These are phyloP conservation scores for Ceraclea dissimilis DNA, from an alignment of 2,888 invertebrate genomes.

Conservation along the genomic window DNA sequence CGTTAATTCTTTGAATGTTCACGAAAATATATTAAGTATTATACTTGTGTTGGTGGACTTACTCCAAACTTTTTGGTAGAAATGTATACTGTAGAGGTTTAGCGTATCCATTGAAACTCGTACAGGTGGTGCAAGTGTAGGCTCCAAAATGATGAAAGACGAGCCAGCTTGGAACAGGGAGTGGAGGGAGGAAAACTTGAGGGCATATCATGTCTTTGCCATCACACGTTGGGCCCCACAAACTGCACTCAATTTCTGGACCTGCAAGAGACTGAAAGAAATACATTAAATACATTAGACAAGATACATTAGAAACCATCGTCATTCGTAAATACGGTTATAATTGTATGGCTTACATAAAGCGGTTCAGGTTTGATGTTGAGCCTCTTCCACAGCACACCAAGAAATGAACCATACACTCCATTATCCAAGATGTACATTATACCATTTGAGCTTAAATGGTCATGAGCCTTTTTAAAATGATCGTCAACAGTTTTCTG, in stretches of 20 bases:
- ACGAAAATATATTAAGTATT: too few species aligned
- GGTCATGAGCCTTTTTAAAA: too few species aligned
- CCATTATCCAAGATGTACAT: constrained; percentile 99
- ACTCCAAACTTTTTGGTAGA: not conserved
- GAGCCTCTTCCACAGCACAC: constrained; percentile 89
- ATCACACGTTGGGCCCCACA: constrained; percentile 98
- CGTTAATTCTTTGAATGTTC: too few species aligned
- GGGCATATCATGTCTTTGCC: constrained; percentile 77
- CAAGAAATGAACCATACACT: constrained; percentile 97
- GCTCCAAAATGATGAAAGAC: constrained; percentile 95
- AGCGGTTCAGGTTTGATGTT: constrained; percentile 64
- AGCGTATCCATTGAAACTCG: constrained; percentile 87
- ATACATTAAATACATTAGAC: not conserved
- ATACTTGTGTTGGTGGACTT: too few species aligned
- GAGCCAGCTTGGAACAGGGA: constrained; percentile 79
- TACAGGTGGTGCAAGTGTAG: constrained; percentile 89
- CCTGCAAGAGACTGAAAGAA: not conserved
- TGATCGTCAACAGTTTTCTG: not conserved
- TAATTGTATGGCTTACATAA: too few species aligned
- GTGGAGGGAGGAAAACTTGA: constrained; percentile 50
- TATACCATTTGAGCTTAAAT: too few species aligned
- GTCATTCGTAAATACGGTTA: too few species aligned
- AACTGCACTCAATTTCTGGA: constrained; percentile 44
- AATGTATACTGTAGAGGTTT: constrained; percentile 23
- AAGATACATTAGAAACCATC: too few species aligned